Evolutionary conservation across 2,113 vertebrate species (phyloP).

Genomic region (Pedetes capensis): DNA sequence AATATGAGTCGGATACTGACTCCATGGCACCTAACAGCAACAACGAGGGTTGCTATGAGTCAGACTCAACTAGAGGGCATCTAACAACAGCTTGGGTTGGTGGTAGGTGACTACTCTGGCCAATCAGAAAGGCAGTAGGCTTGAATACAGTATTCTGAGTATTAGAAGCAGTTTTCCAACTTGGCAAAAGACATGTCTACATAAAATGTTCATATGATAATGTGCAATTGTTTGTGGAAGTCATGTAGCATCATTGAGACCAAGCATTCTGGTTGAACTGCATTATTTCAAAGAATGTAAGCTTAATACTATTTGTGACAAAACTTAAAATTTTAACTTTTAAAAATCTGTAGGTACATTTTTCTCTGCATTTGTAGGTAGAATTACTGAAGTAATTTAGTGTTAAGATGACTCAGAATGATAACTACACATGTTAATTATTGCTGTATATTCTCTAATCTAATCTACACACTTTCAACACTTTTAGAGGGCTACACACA

Average conservation of each 20-base stretch:
- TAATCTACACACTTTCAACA: too few species aligned
- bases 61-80: too few species aligned
- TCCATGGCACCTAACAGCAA: too few species aligned
- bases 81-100: background rate
- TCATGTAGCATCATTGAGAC: too few species aligned
- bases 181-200: background rate
- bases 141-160: background rate
- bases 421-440: background rate
- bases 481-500: too few species aligned
- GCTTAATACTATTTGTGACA: background rate
- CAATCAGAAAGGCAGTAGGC: background rate
- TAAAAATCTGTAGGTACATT: background rate
- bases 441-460: too few species aligned
- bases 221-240: background rate
- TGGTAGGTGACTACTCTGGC: background rate
- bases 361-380: background rate
- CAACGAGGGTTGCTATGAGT: too few species aligned
- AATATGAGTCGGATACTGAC: too few species aligned
- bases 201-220: fast-evolving
- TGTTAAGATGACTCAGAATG: background rate
- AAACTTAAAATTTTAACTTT: constrained; percentile 24
- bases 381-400: background rate
- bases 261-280: background rate
- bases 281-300: background rate
- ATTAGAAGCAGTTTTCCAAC: background rate